These are phyloP conservation scores for Lagorchestes hirsutus DNA, from an alignment of 2,797 vertebrate species.

Conservation along the genomic window DNA sequence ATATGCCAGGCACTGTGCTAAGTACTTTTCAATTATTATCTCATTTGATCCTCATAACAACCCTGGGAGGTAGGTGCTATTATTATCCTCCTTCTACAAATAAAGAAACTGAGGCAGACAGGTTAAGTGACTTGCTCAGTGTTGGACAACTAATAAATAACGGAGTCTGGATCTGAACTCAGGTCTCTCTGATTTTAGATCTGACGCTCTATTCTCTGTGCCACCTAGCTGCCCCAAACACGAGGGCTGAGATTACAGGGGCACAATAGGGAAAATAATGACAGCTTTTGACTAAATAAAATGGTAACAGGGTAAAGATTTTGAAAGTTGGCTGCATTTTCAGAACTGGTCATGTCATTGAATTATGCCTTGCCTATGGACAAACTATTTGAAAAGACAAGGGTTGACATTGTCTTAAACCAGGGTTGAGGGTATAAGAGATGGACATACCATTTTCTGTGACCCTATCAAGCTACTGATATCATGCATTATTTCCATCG, in stretches of 20 bases:
- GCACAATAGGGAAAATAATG: background rate
- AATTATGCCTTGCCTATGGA: background rate
- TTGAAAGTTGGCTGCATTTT: background rate
- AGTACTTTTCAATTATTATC: background rate
- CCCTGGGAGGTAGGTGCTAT: background rate
- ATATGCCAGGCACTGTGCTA: background rate
- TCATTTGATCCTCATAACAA: background rate
- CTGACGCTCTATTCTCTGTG: background rate
- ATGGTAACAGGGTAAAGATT: background rate
- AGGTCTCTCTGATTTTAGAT: background rate
- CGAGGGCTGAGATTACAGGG: background rate
- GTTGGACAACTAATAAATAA: background rate
- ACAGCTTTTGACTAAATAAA: background rate
- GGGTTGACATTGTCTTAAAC: constrained; percentile 23
- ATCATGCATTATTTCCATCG: constrained; percentile 36
- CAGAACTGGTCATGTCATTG: background rate
- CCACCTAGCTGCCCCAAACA: background rate
- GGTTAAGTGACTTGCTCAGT: background rate
- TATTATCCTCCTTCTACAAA: background rate
- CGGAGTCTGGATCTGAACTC: background rate
- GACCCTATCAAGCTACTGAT: constrained; percentile 47
- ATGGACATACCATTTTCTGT: background rate
- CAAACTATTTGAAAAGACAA: constrained; percentile 15
- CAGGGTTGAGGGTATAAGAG: background rate
- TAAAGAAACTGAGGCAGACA: background rate